phyloP scores from a whole-genome alignment of 1,140 invertebrate genomes.

The Schlechtendalia chinensis region DNA sequence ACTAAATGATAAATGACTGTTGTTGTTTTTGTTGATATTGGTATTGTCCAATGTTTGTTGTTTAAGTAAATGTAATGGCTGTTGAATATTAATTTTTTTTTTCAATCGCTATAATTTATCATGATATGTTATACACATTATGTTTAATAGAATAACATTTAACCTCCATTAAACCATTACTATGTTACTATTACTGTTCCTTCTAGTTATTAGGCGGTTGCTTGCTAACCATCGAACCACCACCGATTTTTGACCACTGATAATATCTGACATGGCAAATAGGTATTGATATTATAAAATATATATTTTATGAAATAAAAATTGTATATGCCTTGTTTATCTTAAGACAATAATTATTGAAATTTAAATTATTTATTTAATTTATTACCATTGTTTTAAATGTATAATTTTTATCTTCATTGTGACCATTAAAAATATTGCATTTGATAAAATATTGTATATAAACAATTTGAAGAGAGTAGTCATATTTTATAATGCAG shows the following conservation, averaged over 20 bases:
- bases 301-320: not conserved
- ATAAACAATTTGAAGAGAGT: not conserved
- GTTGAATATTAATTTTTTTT: not conserved
- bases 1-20: not conserved
- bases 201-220: slow-evolving; percentile 6
- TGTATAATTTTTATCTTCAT: not conserved
- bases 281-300: not conserved
- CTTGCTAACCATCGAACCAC: no score
- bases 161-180: not conserved
- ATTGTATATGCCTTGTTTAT: not conserved
- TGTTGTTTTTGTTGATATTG: not conserved
- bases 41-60: no score
- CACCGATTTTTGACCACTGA: not conserved
- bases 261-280: not conserved
- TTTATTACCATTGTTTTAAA: not conserved
- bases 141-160: not conserved
- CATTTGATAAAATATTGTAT: not conserved
- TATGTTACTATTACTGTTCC: not conserved
- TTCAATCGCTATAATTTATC: not conserved
- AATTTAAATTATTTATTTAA: slow-evolving; percentile 1
- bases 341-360: slow-evolving; percentile 16
- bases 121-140: not conserved
- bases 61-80: not conserved
- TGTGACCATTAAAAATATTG: not conserved
- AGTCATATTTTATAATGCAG: not conserved